A percentile compares a stretch with the other conserved stretches of the same genome.
These are phyloP conservation scores for Orchesella cincta DNA, from an alignment of 1,140 invertebrate genomes.

Conservation along the genomic window DNA sequence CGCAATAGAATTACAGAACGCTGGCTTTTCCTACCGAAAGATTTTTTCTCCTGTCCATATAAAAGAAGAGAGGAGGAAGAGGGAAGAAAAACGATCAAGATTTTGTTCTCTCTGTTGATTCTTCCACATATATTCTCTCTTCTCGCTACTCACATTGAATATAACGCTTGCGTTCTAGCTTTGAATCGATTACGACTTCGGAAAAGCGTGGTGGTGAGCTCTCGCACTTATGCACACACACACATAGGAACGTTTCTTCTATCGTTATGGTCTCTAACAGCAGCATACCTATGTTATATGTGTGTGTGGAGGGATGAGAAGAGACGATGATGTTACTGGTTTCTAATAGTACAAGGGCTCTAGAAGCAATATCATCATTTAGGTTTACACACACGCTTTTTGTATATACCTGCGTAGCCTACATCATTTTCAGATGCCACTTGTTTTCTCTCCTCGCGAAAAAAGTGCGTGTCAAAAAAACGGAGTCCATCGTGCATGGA, in stretches of 20 bases:
- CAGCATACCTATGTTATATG: neutral
- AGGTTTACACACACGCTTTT: neutral
- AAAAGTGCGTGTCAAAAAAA: too few relatives aligned
- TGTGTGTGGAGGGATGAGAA: neutral
- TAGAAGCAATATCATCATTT: too few relatives aligned
- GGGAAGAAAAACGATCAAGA: constrained; percentile 6
- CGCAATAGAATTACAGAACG: neutral
- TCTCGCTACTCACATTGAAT: neutral
- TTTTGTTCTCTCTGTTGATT: constrained; percentile 26
- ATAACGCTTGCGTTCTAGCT: constrained; percentile 21
- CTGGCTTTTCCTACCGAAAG: neutral
- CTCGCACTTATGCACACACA: too few relatives aligned
- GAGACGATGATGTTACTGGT: neutral
- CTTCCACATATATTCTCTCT: neutral
- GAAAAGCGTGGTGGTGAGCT: neutral
- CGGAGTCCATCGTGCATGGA: too few relatives aligned
- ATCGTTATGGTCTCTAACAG: neutral
- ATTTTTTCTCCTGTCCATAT: too few relatives aligned
- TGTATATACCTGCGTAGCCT: neutral
- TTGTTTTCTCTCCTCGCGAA: neutral
- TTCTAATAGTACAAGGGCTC: neutral
- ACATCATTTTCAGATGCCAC: neutral
- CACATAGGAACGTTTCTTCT: neutral
- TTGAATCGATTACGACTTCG: constrained; percentile 24
- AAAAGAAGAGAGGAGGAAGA: neutral